phyloP scores from a whole-genome alignment of 2,113 vertebrate genomes.

The Macaca fascicularis region T2T-MFA8v1.1 NC_088394.1:25902501-25903000 shows the following conservation, averaged over 20 bases:
- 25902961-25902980: slow-evolving; percentile 43
- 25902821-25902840: background rate
- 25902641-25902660: background rate
- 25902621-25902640: background rate
- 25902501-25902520: fast-evolving
- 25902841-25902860: background rate
- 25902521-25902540: background rate
- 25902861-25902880: fast-evolving
- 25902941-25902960: slow-evolving; percentile 58
- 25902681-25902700: background rate
- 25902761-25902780: background rate
- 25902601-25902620: background rate
- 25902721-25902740: fast-evolving
- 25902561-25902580: background rate
- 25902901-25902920: background rate
- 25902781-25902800: background rate
- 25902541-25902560: background rate
- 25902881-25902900: background rate
- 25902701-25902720: background rate
- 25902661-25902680: background rate
- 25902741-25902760: background rate
- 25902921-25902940: background rate
- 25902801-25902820: fast-evolving
- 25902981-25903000: slow-evolving; percentile 45
- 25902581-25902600: background rate